Percentiles rank a stretch among this genome's conserved stretches.
These are phyloP conservation scores for Cyclargus thomasi DNA, from an alignment of 1,140 invertebrate species.

Conservation along the genomic window DNA sequence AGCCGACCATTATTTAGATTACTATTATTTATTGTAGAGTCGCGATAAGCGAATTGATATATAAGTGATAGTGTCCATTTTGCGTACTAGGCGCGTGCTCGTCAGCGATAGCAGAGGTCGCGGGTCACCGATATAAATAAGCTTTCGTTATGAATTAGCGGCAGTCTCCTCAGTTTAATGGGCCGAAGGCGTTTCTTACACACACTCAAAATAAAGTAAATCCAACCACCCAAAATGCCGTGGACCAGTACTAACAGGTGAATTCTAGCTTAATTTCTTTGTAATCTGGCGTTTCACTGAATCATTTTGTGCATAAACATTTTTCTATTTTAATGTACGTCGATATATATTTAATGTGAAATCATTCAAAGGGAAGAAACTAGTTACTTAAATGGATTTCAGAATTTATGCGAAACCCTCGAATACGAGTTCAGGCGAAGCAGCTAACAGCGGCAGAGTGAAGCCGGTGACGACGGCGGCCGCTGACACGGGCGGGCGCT, in stretches of 20 bases:
- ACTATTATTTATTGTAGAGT: slow-evolving; percentile 25
- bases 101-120: slow-evolving; percentile 59
- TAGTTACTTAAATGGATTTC: slow-evolving; percentile 28
- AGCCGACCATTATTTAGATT: slow-evolving; percentile 12
- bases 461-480: slow-evolving; percentile 48
- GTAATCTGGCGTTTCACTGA: not conserved
- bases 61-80: slow-evolving; percentile 41
- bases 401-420: slow-evolving; percentile 70
- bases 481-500: slow-evolving; percentile 63
- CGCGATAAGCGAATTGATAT: slow-evolving; percentile 34
- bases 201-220: slow-evolving; percentile 67
- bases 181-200: slow-evolving; percentile 57
- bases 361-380: not conserved
- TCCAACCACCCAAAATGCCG: slow-evolving; percentile 50
- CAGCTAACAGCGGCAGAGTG: slow-evolving; percentile 20
- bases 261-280: slow-evolving; percentile 11
- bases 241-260: slow-evolving; percentile 71
- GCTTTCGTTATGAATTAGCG: slow-evolving; percentile 31
- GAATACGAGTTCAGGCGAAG: slow-evolving; percentile 50
- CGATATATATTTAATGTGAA: too few relatives aligned
- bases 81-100: slow-evolving; percentile 60
- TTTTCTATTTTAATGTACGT: not conserved
- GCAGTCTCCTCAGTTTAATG: slow-evolving; percentile 48
- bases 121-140: slow-evolving; percentile 56
- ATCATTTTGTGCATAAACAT: not conserved